Conservation (phyloP, 2,888 invertebrate species). For the Stratiomys singularior region DNA sequence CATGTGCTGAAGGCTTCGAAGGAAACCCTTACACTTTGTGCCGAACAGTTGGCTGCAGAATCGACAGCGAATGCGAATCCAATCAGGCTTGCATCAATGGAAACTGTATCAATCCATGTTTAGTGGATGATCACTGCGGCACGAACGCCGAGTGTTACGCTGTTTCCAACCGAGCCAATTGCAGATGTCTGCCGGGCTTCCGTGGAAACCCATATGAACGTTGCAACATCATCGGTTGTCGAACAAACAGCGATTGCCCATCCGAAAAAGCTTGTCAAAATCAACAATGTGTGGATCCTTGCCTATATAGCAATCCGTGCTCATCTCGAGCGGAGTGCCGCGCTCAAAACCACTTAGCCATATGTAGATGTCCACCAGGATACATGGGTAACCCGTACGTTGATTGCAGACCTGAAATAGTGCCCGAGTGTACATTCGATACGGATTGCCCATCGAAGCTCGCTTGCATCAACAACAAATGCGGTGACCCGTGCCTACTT, state of each 20-base stretch:
- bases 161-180: constrained; percentile 77
- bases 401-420: constrained; percentile 78
- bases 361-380: constrained; percentile 85
- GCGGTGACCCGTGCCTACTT: constrained; percentile 83
- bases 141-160: constrained; percentile 84
- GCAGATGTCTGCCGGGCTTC: constrained; percentile 83
- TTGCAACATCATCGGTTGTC: constrained; percentile 84
- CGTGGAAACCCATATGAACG: constrained; percentile 80
- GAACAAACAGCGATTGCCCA: constrained; percentile 88
- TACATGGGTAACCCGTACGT: constrained; percentile 84
- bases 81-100: constrained; percentile 86
- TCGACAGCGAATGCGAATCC: constrained; percentile 84
- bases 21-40: constrained; percentile 88
- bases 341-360: constrained; percentile 82
- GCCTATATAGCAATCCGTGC: constrained; percentile 80
- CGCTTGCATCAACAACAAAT: constrained; percentile 84
- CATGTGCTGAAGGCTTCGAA: constrained; percentile 84
- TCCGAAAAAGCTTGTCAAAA: constrained; percentile 85
- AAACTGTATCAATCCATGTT: constrained; percentile 87
- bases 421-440: constrained; percentile 82
- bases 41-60: constrained; percentile 82
- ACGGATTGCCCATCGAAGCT: constrained; percentile 82
- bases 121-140: constrained; percentile 82
- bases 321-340: constrained; percentile 81
- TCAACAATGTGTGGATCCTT: constrained; percentile 86